A percentile compares a stretch with the other conserved stretches of the same genome.
Conservation (phyloP, 2,888 invertebrate species). For the Gymnoscelis rufifasciata region DNA sequence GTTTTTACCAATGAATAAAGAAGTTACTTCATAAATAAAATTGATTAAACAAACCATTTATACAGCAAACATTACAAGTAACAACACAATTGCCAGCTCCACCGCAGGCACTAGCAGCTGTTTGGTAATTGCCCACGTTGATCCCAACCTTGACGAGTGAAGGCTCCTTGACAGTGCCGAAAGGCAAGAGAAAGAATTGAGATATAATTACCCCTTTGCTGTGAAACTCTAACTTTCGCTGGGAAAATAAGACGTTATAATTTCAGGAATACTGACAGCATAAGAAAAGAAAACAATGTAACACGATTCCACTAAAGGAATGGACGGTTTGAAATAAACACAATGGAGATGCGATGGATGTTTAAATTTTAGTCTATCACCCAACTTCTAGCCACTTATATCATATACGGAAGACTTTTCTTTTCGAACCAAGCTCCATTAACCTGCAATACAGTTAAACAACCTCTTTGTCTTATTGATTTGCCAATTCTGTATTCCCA, state of each 20-base stretch:
- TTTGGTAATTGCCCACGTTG: constrained; percentile 53
- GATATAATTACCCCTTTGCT: constrained; percentile 4
- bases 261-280: background rate
- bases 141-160: constrained; percentile 37
- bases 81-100: constrained; percentile 49
- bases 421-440: too few relatives aligned
- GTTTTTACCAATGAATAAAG: too few relatives aligned
- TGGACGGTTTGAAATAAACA: too few relatives aligned
- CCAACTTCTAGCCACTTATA: too few relatives aligned
- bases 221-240: background rate
- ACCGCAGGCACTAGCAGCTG: constrained; percentile 50
- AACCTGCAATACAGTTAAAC: too few relatives aligned
- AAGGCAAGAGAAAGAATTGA: constrained; percentile 2
- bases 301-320: too few relatives aligned
- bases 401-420: too few relatives aligned
- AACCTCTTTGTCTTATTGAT: too few relatives aligned
- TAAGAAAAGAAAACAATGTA: background rate
- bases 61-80: constrained; percentile 41
- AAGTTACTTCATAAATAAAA: too few relatives aligned
- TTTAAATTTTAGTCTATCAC: too few relatives aligned
- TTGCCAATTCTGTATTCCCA: background rate
- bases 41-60: too few relatives aligned
- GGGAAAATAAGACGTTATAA: background rate
- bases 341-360: too few relatives aligned
- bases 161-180: constrained; percentile 3